A percentile compares a stretch with the other conserved stretches of the same genome.
phyloP scores from a whole-genome alignment of 2,797 vertebrate genomes.

The Coccyzus lansbergi region DNA sequence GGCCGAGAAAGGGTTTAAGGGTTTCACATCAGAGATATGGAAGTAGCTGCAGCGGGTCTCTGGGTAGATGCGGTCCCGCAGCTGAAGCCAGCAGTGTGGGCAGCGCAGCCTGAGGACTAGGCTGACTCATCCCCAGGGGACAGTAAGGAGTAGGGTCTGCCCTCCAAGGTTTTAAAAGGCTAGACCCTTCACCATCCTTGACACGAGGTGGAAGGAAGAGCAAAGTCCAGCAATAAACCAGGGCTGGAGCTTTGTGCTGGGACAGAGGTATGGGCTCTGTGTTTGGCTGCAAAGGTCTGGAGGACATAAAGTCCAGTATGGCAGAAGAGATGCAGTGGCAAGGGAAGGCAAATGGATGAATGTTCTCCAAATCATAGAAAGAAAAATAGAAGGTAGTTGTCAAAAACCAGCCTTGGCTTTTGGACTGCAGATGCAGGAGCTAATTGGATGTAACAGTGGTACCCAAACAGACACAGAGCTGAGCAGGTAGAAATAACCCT shows the following conservation, averaged over 20 bases:
- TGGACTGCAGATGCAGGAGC: neutral
- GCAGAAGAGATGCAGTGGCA: neutral
- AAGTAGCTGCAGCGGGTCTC: neutral
- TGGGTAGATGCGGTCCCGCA: neutral
- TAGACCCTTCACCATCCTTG: neutral
- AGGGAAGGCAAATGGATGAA: neutral
- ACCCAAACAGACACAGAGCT: neutral
- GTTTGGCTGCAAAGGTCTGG: neutral
- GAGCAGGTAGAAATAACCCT: neutral
- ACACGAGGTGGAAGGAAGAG: neutral
- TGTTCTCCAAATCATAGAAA: neutral
- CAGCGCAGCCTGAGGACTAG: neutral
- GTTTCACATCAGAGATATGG: rapidly evolving
- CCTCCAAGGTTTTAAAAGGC: neutral
- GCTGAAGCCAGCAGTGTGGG: neutral
- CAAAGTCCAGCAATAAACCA: neutral
- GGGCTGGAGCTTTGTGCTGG: rapidly evolving
- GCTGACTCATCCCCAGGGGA: neutral
- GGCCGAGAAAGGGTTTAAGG: neutral
- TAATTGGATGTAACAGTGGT: neutral
- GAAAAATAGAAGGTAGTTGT: constrained; percentile 10
- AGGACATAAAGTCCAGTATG: neutral
- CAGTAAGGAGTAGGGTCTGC: neutral
- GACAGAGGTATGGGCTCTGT: neutral
- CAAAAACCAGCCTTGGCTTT: neutral